Base-by-base conservation (phyloP, 2,113 vertebrate genomes). In the Pteropus alecto region DNA sequence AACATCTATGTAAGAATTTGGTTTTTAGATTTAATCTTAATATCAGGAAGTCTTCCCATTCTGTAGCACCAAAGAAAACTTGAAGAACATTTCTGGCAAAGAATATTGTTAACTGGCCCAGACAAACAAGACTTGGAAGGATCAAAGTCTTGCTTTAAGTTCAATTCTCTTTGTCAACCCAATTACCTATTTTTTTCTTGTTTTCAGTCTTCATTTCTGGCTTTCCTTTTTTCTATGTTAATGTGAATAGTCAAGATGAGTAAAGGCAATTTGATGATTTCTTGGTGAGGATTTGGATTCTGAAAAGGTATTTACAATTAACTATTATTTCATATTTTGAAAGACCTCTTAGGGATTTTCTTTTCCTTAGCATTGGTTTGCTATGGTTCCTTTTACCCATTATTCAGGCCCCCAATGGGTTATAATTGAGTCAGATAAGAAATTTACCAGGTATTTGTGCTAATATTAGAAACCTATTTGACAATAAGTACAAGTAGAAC, bases 81-180 rank as follows among this genome's bases (percentile, higher is more conserved):
- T 70, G 68, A 89, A 74, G 54, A 35, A 48, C 5, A 71, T 83
- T 85, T 86, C 46, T 82, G 77, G 35, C 21, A 97, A 97, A 26
- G 85, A 81, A 94, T 85, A 51, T 48, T 84, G 26, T 94, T 70
- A 95, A 87, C 0, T 76, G 46, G 76, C 19, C 43, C 12, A 76
- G 28, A 76, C 21, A 93, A 86, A 81, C 43, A 76, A 76, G 48
- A 92, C 71, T 56, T 87, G 35, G 28, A 56, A n/a, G 10, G 8
- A 93, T 87, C 73, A 83, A 81, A 88, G 81, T 95, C 15, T 61
- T 88, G 24, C 73, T 97, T 95, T 86, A 95, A 97, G 18, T 88
- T 86, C 9, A 90, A 61, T 82, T 82, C 30, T 94, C 38, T 95
- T 60, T 87, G 58, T 88, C 79, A 96, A 56, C 21, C 87, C 84